These are phyloP conservation scores for Planococcus citri DNA, from an alignment of 1,140 invertebrate genomes.

Conservation along the genomic window DNA sequence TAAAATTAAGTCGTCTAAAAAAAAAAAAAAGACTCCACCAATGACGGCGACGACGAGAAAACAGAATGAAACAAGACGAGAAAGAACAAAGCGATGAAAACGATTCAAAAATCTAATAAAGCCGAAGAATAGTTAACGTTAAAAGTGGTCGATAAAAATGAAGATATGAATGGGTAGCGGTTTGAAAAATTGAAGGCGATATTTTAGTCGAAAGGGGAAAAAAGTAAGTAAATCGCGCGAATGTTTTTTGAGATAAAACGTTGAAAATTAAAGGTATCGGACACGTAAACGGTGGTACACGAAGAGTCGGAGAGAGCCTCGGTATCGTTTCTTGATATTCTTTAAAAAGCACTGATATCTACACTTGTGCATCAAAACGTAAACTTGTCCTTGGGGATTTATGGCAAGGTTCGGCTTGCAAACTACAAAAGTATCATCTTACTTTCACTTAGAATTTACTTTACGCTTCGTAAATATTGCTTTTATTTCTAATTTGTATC, in stretches of 20 bases:
- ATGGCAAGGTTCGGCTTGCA: neutral
- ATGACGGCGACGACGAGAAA: neutral
- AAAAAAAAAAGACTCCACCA: neutral
- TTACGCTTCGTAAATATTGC: conserved; percentile 20
- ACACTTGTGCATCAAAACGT: conserved; percentile 8
- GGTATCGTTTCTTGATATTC: too few species aligned
- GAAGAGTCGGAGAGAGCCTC: neutral
- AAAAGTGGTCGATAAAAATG: neutral
- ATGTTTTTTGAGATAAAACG: neutral
- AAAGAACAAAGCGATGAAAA: neutral
- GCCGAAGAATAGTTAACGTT: neutral
- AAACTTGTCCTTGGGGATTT: neutral
- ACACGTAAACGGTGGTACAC: neutral
- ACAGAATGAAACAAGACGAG: neutral
- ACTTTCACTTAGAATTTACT: conserved; percentile 19
- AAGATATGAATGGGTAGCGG: neutral
- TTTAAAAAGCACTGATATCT: conserved; percentile 11
- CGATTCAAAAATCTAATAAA: neutral
- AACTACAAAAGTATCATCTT: conserved; percentile 13
- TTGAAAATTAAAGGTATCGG: neutral
- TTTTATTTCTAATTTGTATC: conserved; percentile 21
- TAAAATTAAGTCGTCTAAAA: neutral
- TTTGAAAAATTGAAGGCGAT: neutral
- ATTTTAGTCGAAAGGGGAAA: neutral
- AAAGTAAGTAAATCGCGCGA: conserved; percentile 1